Evolutionary conservation across 92 coral and sea anemone species (phyloP).

Genomic region (Zoanthus sociatus): DNA sequence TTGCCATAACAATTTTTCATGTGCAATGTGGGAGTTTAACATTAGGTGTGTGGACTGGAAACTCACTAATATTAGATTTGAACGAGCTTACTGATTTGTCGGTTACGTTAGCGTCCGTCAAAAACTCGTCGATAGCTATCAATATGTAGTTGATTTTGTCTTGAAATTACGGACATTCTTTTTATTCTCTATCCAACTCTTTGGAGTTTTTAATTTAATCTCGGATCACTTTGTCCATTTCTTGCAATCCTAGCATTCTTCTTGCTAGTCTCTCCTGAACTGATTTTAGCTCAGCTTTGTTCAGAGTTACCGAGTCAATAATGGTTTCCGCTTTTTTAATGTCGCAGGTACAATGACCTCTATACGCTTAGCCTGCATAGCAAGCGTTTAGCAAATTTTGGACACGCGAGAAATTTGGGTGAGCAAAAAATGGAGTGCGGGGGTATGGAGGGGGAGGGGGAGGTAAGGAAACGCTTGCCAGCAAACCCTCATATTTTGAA

Average conservation of each 20-base stretch:
- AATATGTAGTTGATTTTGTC: constrained; percentile 1
- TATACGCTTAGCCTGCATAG: no score
- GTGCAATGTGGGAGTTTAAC: not conserved
- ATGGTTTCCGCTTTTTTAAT: constrained; percentile 5
- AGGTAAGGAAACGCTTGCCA: no score
- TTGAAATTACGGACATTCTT: not conserved
- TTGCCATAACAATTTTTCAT: not conserved
- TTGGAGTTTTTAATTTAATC: not conserved
- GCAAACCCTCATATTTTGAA: no score
- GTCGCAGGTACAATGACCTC: constrained; percentile 4
- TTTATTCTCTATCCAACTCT: not conserved
- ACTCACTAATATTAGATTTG: not conserved
- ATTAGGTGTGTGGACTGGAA: not conserved
- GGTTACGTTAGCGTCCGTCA: not conserved
- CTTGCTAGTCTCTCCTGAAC: not conserved
- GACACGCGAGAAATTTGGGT: no score
- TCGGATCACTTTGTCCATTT: not conserved
- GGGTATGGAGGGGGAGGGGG: no score
- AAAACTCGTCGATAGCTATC: constrained; percentile 1
- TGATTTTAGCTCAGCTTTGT: not conserved
- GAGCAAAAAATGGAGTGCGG: no score
- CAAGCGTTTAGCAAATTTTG: no score
- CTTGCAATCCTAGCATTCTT: not conserved
- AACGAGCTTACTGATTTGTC: not conserved
- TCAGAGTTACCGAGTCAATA: not conserved